Conservation (phyloP, 1,140 invertebrate species). For the Trichoplusia ni region DNA sequence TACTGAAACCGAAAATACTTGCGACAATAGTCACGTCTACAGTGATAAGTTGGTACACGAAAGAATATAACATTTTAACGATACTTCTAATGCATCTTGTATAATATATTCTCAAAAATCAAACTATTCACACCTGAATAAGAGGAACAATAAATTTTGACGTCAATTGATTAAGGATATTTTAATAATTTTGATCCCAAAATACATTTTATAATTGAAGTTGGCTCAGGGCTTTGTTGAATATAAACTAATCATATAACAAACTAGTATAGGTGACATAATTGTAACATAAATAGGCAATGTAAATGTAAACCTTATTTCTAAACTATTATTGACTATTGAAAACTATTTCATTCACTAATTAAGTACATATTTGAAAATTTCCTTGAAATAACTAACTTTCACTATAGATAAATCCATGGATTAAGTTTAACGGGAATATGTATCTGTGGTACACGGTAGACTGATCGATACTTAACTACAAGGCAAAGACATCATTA, state of each 20-base stretch:
- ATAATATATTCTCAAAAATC: not conserved
- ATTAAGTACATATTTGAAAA: conserved; percentile 67
- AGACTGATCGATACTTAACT: conserved; percentile 23
- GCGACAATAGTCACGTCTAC: not conserved
- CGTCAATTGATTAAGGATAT: conserved; percentile 45
- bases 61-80: not conserved
- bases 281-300: conserved; percentile 45
- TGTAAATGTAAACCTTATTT: conserved; percentile 39
- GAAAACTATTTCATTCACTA: conserved; percentile 58
- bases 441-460: conserved; percentile 26
- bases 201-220: conserved; percentile 41
- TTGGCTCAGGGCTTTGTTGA: not conserved
- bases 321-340: conserved; percentile 61
- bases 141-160: conserved; percentile 43
- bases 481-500: conserved; percentile 27
- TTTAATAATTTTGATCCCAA: conserved; percentile 71
- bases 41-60: not conserved
- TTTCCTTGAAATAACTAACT: conserved; percentile 36
- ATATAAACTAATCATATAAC: conserved; percentile 1
- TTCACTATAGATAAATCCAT: conserved; percentile 30
- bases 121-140: conserved; percentile 25
- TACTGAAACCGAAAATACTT: not conserved
- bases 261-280: conserved; percentile 7
- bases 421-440: conserved; percentile 27
- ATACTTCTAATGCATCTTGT: not conserved